A percentile compares a stretch with the other conserved stretches of the same genome.
phyloP scores from a whole-genome alignment of 1,140 invertebrate genomes.

The Amphibalanus amphitrite region DNA sequence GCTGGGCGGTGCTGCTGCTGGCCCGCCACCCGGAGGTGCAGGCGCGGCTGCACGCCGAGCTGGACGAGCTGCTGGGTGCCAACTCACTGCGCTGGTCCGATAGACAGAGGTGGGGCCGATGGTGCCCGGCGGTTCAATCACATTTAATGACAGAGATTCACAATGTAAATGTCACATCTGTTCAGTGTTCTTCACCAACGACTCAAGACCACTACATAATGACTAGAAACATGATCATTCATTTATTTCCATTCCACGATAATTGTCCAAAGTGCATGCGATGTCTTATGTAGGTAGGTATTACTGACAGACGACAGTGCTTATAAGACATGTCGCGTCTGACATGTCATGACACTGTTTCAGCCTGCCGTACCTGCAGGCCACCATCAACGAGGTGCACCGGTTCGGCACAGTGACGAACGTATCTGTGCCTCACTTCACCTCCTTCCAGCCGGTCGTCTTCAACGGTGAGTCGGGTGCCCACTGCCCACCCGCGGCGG shows the following conservation, averaged over 20 bases:
- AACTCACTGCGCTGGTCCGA: slow-evolving; percentile 11
- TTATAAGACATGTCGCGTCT: too few species aligned
- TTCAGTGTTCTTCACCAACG: too few species aligned
- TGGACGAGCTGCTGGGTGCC: slow-evolving; percentile 34
- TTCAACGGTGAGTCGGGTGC: slow-evolving; percentile 2
- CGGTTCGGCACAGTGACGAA: slow-evolving; percentile 4
- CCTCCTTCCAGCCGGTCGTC: neutral
- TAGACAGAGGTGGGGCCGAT: neutral
- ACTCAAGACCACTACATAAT: too few species aligned
- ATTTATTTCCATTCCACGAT: too few species aligned
- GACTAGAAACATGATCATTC: too few species aligned
- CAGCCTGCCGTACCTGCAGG: slow-evolving; percentile 9
- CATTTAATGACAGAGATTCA: too few species aligned
- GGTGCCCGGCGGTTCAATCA: too few species aligned
- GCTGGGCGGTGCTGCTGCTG: slow-evolving; percentile 48
- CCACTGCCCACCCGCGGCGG: slow-evolving; percentile 3
- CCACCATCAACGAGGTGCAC: slow-evolving; percentile 12
- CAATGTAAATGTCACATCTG: too few species aligned
- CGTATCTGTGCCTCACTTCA: slow-evolving; percentile 7
- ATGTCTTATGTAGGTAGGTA: too few species aligned
- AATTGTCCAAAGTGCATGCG: too few species aligned
- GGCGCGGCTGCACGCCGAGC: slow-evolving; percentile 41
- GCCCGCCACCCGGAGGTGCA: slow-evolving; percentile 46
- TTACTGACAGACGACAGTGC: too few species aligned
- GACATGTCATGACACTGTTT: too few species aligned